phyloP scores from a whole-genome alignment of 2,797 vertebrate species.

The Peromyscus eremicus region DNA sequence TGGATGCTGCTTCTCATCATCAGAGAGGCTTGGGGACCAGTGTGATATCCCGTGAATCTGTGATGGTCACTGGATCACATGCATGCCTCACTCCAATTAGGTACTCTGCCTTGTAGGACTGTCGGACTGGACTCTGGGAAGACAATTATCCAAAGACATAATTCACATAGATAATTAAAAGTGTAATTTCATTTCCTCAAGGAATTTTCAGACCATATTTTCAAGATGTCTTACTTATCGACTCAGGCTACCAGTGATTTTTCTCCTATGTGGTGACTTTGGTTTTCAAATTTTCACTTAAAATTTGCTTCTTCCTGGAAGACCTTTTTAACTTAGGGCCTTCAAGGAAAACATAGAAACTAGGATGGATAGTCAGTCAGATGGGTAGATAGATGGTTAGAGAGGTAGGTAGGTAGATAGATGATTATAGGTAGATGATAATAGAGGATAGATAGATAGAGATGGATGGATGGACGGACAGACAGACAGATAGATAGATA shows the following conservation, averaged over 20 bases:
- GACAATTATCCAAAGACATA: constrained; percentile 31
- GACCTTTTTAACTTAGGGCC: not conserved
- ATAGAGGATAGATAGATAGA: not conserved
- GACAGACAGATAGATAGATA: too few species aligned
- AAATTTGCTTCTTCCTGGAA: constrained; percentile 9
- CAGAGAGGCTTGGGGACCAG: not conserved
- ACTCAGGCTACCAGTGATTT: not conserved
- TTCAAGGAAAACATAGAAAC: not conserved
- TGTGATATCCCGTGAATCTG: not conserved
- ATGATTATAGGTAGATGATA: not conserved
- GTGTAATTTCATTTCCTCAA: not conserved
- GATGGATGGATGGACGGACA: not conserved
- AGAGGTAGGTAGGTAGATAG: not conserved
- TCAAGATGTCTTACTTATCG: not conserved
- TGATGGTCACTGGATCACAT: not conserved
- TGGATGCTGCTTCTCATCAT: not conserved
- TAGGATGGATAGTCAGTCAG: not conserved
- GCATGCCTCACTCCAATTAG: not conserved
- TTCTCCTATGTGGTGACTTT: not conserved
- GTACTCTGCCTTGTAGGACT: not conserved
- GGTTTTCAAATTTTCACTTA: not conserved
- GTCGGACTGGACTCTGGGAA: not conserved
- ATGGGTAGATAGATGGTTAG: not conserved
- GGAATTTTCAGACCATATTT: not conserved
- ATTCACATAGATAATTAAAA: not conserved